Evolutionary conservation across 2,113 vertebrate species (phyloP).

Genomic region (Coturnix japonica): DNA sequence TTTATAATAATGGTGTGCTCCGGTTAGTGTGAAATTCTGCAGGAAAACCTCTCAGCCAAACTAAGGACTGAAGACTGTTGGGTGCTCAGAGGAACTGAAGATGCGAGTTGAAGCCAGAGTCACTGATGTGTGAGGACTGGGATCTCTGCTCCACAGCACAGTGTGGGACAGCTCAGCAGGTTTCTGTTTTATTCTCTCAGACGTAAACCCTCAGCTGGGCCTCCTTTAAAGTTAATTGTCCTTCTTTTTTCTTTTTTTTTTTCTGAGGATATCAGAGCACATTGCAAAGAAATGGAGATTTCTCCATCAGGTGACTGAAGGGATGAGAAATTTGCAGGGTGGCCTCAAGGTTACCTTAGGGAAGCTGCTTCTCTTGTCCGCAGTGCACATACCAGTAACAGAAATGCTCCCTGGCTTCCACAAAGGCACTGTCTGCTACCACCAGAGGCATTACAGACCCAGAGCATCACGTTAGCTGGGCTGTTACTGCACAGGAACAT

Average conservation of each 20-base stretch:
- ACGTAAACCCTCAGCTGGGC: not conserved
- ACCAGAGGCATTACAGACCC: accelerated
- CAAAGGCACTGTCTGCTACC: accelerated
- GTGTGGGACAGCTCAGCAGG: not conserved
- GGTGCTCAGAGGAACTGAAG: accelerated
- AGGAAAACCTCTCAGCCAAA: not conserved
- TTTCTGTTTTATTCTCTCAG: not conserved
- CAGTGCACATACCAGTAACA: accelerated
- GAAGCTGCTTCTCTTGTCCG: not conserved
- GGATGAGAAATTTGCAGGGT: accelerated
- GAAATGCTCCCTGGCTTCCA: not conserved
- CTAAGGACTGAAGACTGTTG: not conserved
- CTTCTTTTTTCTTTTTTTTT: no score
- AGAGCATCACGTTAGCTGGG: accelerated
- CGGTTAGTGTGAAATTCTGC: not conserved
- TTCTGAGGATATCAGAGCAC: not conserved
- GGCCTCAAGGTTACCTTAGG: accelerated
- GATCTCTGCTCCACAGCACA: not conserved
- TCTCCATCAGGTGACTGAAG: not conserved
- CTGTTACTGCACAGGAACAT: accelerated
- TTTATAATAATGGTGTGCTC: not conserved
- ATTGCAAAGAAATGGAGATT: not conserved
- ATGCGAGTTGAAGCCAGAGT: not conserved
- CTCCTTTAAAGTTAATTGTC: not conserved
- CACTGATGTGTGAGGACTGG: accelerated